Evolutionary conservation across 1,140 invertebrate species (phyloP).

Genomic region (Reticulitermes speratus): DNA sequence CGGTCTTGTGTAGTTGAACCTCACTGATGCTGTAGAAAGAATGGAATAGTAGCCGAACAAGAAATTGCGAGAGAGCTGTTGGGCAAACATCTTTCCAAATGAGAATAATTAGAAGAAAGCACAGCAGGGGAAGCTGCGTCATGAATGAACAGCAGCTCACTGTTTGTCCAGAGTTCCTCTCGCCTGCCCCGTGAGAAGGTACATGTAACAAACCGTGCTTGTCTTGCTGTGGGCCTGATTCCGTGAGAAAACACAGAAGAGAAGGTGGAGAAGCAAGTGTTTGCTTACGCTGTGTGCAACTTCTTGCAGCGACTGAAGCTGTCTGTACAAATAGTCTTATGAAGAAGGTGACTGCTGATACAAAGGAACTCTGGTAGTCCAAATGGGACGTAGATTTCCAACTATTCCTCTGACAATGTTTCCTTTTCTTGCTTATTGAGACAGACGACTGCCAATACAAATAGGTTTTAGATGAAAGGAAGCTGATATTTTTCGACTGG

Average conservation of each 20-base stretch:
- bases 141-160: background rate
- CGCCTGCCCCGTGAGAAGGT: background rate
- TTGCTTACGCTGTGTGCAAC: background rate
- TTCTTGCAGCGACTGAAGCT: background rate
- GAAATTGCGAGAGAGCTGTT: background rate
- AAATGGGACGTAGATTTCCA: background rate
- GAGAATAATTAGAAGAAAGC: constrained; percentile 13
- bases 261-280: background rate
- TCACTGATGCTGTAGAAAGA: background rate
- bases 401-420: background rate
- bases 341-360: background rate
- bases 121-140: background rate
- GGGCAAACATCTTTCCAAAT: constrained; percentile 9
- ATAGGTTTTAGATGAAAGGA: background rate
- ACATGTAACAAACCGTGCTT: background rate
- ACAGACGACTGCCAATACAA: background rate
- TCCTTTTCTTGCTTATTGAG: background rate
- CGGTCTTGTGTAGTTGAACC: background rate
- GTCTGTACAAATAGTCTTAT: background rate
- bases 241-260: background rate
- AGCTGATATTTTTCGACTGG: background rate
- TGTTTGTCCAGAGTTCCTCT: background rate
- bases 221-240: background rate
- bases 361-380: background rate
- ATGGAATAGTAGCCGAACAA: background rate